Evolutionary conservation across 2,888 invertebrate genomes (phyloP).

Genomic region (Poecilus cupreus): DNA sequence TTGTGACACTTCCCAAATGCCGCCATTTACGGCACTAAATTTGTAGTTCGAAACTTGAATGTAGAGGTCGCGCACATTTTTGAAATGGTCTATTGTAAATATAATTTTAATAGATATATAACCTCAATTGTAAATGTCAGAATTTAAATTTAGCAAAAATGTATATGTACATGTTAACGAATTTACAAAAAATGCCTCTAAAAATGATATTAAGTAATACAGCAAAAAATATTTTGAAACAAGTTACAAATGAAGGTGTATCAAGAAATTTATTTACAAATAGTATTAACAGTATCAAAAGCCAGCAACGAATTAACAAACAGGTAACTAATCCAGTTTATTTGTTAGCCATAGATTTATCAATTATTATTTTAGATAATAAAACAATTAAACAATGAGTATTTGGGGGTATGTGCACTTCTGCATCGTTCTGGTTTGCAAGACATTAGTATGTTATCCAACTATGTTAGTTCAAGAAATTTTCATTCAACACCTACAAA

Average conservation of each 20-base stretch:
- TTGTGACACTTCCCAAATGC: no score
- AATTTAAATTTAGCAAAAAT: constrained; percentile 11
- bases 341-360: no score
- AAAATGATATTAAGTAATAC: constrained; percentile 47
- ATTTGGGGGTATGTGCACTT: constrained; percentile 75
- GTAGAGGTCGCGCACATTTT: no score
- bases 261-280: constrained; percentile 19
- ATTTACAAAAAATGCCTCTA: constrained; percentile 48
- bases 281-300: constrained; percentile 2
- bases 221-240: constrained; percentile 42
- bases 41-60: no score
- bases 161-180: constrained; percentile 36
- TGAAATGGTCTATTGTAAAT: no score
- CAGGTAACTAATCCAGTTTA: neutral
- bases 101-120: neutral
- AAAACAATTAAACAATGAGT: constrained; percentile 74
- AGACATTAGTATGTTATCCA: constrained; percentile 68
- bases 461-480: constrained; percentile 64
- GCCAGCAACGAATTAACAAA: constrained; percentile 20
- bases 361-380: constrained; percentile 64
- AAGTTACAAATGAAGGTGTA: neutral
- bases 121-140: constrained; percentile 51
- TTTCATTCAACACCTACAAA: constrained; percentile 59
- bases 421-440: constrained; percentile 75
- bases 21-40: no score